Conservation (phyloP, 2,888 invertebrate species). For the Drosophila mimetica region DNA sequence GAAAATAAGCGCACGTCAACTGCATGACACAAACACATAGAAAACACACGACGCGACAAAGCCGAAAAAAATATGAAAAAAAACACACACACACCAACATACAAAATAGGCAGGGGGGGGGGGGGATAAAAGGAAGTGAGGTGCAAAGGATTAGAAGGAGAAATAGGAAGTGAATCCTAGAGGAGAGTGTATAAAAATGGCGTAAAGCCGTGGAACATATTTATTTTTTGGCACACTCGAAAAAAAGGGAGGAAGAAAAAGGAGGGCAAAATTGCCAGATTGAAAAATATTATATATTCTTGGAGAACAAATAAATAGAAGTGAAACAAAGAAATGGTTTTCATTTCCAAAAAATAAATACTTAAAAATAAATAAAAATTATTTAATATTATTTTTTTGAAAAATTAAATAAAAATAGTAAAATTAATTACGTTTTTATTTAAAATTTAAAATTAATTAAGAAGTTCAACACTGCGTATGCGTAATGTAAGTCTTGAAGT, state of each 20-base stretch:
- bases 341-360: no score
- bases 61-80: slow-evolving; percentile 47
- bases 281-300: no score
- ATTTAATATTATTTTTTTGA: no score
- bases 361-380: neutral
- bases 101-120: neutral
- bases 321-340: no score
- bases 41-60: slow-evolving; percentile 64
- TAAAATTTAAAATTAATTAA: neutral
- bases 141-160: slow-evolving; percentile 24
- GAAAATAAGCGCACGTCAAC: slow-evolving; percentile 80
- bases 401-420: neutral
- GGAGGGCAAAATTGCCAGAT: neutral
- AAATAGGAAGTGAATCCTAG: slow-evolving; percentile 13
- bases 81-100: neutral
- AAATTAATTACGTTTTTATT: no score
- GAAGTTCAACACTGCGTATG: neutral
- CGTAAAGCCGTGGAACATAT: slow-evolving; percentile 69
- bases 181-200: slow-evolving; percentile 66
- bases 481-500: neutral
- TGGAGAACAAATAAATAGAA: no score
- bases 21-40: slow-evolving; percentile 74
- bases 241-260: no score
- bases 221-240: slow-evolving; percentile 55
- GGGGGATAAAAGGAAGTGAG: slow-evolving; percentile 16